Base-by-base conservation (phyloP, 53 echinoderm and acorn worm genomes). In the Glandiceps talaboti region DNA sequence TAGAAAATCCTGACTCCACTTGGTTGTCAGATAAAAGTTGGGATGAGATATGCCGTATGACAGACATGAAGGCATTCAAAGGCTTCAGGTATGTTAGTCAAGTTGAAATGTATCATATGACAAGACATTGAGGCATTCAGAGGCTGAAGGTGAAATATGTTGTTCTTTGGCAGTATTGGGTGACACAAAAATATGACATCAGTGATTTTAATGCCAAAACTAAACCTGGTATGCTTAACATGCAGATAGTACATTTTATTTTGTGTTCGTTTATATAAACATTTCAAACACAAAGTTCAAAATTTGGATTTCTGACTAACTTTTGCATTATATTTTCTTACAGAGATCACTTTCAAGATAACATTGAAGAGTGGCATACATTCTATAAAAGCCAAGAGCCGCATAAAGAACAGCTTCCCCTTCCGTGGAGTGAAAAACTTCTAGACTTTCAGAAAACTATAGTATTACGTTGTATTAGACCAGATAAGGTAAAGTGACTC, bases 1-100 rank as follows among this genome's bases (percentile, higher is more conserved):
- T 94, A 0, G 99, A 99, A 87, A 99, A 99, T 84, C 99, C 99
- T 0, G 99, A 99, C 79, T 77, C 99, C 26, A 81, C 91, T 30
- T 99, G 99, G 99, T 84, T 99, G 32, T 89, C 91, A 0, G 99
- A 99, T 73, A 91, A 89, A 77, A 89, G 89, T 74, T 94, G 99
- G 99, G 99, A 99, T 81, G 99, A 99, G 81, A 83, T 99, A 1
- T 99, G 99, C 33, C 82, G 99, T 74, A 99, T 99, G 99, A 85
- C 89, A 88, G 99, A 99, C 81, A 81, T 94, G 72, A 80, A 84
- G 0, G 89, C 89, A 14, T 99, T 32, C 90, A 99, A 94, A 76
- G 99, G 99, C 10, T 91, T 99, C 77, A 91, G 99, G 99, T 99
- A 31, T 74, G 79, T 45, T 27, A n/a, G n/a, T n/a, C n/a, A n/a